Base-by-base conservation (phyloP, 2,113 vertebrate species). In the Neotoma lepida region DNA sequence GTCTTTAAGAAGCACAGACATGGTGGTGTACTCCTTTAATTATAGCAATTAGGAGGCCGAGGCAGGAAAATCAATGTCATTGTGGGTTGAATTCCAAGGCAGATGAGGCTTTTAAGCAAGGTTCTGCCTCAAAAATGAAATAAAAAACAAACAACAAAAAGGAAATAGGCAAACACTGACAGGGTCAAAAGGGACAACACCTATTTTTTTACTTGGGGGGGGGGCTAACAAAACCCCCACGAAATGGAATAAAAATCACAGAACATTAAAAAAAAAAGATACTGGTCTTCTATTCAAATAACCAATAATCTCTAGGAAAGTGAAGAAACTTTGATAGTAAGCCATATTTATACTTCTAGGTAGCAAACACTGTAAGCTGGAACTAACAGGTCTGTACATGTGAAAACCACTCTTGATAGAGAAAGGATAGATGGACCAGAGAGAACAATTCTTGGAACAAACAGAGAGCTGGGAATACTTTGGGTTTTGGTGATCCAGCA, bases 381-480 rank as follows among this genome's bases (percentile, higher is more conserved):
- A 46, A 94, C 30, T 14, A 76, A 71, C 49, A 9, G 51, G 28
- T 56, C 10, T 4, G 4, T 35, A 24, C 3, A 82, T 22, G 3
- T 54, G 49, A 87, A 82, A 88, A 90, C 30, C 6, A 94, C 0
- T 3, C 6, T 46, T 51, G 51, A 51, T 63, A 10, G 15, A 56
- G 22, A 93, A 90, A 96, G 28, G 95, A 88, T 64, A 28, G 8
- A 70, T 77, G 58, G 18, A 74, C 14, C 58, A 91, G 33, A 88
- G 6, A 86, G 35, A 66, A 49, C 17, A 49, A 77, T n/a, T 24
- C 80, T 58, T 88, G 66, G 46, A 73, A 39, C 17, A 46, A 82
- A 95, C 2, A 30, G 0, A 84, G 28, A 33, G 10, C 2, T 84
- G 6, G 20, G 15, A 66, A 66, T 63, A 63, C 10, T 73, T 63